Evolutionary conservation across 2,888 invertebrate genomes (phyloP).

Genomic region (Ethmia dodecea): DNA sequence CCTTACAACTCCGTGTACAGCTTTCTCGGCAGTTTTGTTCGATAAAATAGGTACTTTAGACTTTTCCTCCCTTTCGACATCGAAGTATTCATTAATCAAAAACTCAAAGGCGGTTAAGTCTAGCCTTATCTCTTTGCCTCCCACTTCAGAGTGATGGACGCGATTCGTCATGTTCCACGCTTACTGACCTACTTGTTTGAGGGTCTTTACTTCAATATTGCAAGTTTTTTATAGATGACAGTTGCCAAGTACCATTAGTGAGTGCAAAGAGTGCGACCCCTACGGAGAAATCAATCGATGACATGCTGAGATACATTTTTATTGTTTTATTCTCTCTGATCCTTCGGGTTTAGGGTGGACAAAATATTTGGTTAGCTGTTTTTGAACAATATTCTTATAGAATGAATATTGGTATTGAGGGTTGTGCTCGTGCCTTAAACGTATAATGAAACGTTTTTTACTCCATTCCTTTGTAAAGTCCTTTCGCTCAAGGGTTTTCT

Average conservation of each 20-base stretch:
- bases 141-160: conserved; percentile 58
- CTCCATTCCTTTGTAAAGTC: conserved; percentile 41
- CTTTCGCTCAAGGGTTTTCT: conserved; percentile 45
- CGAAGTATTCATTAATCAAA: conserved; percentile 39
- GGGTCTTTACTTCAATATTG: conserved; percentile 25
- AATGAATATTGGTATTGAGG: conserved; percentile 41
- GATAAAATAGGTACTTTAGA: conserved; percentile 1
- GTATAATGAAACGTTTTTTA: conserved; percentile 43
- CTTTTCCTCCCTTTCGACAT: conserved; percentile 6
- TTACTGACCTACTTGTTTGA: conserved; percentile 56
- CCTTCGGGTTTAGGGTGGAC: conserved; percentile 11
- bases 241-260: conserved; percentile 34
- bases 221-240: conserved; percentile 34
- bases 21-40: conserved; percentile 5
- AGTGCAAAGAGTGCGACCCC: conserved; percentile 34
- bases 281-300: conserved; percentile 48
- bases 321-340: conserved; percentile 44
- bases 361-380: no score
- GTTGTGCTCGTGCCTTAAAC: conserved; percentile 26
- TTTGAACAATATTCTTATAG: conserved; percentile 11
- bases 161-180: conserved; percentile 62
- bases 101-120: conserved; percentile 38
- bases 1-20: conserved; percentile 5
- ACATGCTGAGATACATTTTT: conserved; percentile 38
- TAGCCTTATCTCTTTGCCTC: conserved; percentile 50